phyloP scores from a whole-genome alignment of 2,888 invertebrate genomes.

The Mesopsocus fuscifrons region DNA sequence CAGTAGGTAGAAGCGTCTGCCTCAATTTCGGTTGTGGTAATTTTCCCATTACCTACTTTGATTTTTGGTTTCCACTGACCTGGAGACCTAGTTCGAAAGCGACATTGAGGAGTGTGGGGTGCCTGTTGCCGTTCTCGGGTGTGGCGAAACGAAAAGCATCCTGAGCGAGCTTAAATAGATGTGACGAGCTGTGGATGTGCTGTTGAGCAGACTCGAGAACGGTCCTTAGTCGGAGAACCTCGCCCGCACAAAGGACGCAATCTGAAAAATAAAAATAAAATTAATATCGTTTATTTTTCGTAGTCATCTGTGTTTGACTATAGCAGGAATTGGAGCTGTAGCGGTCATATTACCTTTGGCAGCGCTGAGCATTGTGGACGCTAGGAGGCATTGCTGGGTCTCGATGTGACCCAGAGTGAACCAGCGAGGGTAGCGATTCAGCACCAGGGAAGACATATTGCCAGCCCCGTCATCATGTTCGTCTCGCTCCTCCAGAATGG shows the following conservation, averaged over 20 bases:
- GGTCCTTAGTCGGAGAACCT: conserved; percentile 45
- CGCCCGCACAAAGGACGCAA: conserved; percentile 27
- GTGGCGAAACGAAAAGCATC: conserved; percentile 70
- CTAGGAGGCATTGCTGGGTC: conserved; percentile 59
- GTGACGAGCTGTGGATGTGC: conserved; percentile 67
- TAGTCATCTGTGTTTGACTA: neutral
- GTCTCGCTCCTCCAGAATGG: conserved; percentile 52
- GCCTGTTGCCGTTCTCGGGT: conserved; percentile 56
- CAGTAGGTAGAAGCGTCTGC: too few species aligned
- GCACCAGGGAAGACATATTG: conserved; percentile 30
- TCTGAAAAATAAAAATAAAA: conserved; percentile 7
- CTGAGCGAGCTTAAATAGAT: conserved; percentile 67
- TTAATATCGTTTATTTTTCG: neutral
- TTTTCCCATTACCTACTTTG: too few species aligned
- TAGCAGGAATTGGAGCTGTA: too few species aligned
- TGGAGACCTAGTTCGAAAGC: conserved; percentile 67
- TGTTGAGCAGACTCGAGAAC: conserved; percentile 61
- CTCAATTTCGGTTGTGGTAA: too few species aligned
- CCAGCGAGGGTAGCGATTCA: conserved; percentile 49
- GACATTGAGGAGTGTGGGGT: conserved; percentile 55
- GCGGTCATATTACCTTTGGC: conserved; percentile 51
- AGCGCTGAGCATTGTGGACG: conserved; percentile 53
- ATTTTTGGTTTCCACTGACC: too few species aligned
- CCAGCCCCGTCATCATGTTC: conserved; percentile 39
- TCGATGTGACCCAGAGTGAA: conserved; percentile 64